These are phyloP conservation scores for Bos indicus DNA, from an alignment of 2,113 vertebrate species.

Conservation along the genomic window DNA sequence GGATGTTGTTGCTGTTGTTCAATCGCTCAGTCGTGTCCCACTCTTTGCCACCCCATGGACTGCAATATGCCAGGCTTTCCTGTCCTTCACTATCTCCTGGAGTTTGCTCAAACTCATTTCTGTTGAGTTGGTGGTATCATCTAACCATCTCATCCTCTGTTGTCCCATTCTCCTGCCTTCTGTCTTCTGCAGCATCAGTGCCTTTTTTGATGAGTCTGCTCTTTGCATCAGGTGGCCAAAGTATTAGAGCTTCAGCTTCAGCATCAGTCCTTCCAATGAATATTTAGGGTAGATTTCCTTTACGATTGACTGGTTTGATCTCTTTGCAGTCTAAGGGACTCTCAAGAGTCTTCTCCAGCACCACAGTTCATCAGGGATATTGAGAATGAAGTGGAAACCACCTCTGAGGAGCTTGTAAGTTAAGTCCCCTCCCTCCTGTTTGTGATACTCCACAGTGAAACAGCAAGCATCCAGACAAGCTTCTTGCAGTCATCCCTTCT, in stretches of 20 bases:
- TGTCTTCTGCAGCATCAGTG: background rate
- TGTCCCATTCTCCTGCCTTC: background rate
- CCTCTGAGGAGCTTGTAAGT: background rate
- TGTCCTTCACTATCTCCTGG: background rate
- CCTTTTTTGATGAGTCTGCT: background rate
- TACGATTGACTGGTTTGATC: background rate
- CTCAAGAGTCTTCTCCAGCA: background rate
- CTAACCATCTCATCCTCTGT: background rate
- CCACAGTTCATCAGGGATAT: background rate
- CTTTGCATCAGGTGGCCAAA: background rate
- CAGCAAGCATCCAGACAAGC: background rate
- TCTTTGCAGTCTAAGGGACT: background rate
- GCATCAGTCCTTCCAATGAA: background rate
- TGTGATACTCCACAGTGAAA: background rate
- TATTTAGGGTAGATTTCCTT: background rate
- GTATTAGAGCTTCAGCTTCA: background rate
- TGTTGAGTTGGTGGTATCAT: background rate
- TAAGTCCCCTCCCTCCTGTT: background rate
- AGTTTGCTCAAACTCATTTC: background rate
- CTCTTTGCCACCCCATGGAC: background rate
- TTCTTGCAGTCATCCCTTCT: background rate
- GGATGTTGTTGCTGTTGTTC: background rate
- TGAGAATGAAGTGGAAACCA: too few species aligned
- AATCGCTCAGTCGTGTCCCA: rapidly evolving
- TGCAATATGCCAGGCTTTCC: background rate